phyloP scores from a whole-genome alignment of 2,797 vertebrate species.

The Craterocephalus amniculus region DNA sequence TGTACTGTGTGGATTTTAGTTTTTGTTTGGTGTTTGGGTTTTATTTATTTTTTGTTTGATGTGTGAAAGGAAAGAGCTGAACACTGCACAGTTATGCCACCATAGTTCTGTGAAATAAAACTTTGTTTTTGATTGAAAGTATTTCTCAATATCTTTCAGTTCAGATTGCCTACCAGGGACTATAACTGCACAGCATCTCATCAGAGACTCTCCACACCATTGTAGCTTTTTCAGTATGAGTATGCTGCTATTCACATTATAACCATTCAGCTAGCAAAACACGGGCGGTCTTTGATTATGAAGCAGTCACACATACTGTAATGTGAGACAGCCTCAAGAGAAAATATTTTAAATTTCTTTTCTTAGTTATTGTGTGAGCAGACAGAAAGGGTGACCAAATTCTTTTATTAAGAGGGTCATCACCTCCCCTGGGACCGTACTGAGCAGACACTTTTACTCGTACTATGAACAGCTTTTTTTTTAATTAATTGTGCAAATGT shows the following conservation, averaged over 20 bases:
- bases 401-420: neutral
- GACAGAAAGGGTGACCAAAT: neutral
- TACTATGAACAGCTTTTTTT: neutral
- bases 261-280: constrained; percentile 8
- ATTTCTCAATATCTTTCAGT: neutral
- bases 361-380: neutral
- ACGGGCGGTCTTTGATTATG: constrained; percentile 7
- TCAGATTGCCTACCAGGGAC: neutral
- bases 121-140: neutral
- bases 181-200: neutral
- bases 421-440: neutral
- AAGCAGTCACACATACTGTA: constrained; percentile 16
- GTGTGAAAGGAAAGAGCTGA: constrained; percentile 29
- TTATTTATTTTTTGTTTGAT: neutral
- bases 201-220: neutral
- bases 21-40: neutral
- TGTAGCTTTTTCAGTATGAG: constrained; percentile 1
- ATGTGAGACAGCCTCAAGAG: neutral
- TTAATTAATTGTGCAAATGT: neutral
- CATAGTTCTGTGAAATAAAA: neutral
- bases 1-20: neutral
- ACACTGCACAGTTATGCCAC: constrained; percentile 13
- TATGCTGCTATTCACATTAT: constrained; percentile 6
- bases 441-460: neutral
- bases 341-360: neutral